Percentiles rank a stretch among this genome's conserved stretches.
These are phyloP conservation scores for Tetramorium alpestre DNA, from an alignment of 1,140 invertebrate genomes.

Conservation along the genomic window DNA sequence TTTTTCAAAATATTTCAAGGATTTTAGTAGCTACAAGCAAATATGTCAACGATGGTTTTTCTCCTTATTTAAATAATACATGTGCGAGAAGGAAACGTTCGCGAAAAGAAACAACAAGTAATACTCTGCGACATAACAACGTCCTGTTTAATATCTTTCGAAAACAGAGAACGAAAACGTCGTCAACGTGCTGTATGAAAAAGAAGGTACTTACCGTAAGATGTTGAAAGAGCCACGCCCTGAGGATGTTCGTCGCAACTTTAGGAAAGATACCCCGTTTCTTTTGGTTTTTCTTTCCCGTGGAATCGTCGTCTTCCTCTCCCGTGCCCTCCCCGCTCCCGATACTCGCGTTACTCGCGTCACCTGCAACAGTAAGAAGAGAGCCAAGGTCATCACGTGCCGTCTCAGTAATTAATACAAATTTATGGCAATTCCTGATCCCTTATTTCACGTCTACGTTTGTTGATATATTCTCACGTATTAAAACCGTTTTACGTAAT, in stretches of 20 bases:
- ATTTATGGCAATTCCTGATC: neutral
- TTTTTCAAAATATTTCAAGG: neutral
- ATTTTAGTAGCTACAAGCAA: neutral
- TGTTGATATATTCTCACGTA: neutral
- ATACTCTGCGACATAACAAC: neutral
- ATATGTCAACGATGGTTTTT: neutral
- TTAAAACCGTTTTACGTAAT: neutral
- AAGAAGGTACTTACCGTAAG: slow-evolving; percentile 95
- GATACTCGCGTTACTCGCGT: slow-evolving; percentile 97
- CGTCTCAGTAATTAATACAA: slow-evolving; percentile 22
- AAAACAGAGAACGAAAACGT: slow-evolving; percentile 9
- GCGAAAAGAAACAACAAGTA: slow-evolving; percentile 3
- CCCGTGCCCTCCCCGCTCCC: slow-evolving; percentile 97
- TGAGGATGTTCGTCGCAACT: slow-evolving; percentile 99
- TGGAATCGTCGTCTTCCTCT: slow-evolving; percentile 96
- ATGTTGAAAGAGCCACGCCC: slow-evolving; percentile 99
- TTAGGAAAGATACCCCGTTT: slow-evolving; percentile 99
- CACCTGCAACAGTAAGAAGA: slow-evolving; percentile 89
- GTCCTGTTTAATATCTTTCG: neutral
- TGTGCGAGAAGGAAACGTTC: neutral
- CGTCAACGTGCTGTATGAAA: slow-evolving; percentile 1
- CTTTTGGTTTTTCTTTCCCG: slow-evolving; percentile 98
- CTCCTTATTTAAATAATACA: neutral
- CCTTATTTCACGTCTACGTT: neutral
- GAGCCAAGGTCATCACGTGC: slow-evolving; percentile 55